These are phyloP conservation scores for Hyperoodon ampullatus DNA, from an alignment of 2,113 vertebrate species.

Conservation along the genomic window DNA sequence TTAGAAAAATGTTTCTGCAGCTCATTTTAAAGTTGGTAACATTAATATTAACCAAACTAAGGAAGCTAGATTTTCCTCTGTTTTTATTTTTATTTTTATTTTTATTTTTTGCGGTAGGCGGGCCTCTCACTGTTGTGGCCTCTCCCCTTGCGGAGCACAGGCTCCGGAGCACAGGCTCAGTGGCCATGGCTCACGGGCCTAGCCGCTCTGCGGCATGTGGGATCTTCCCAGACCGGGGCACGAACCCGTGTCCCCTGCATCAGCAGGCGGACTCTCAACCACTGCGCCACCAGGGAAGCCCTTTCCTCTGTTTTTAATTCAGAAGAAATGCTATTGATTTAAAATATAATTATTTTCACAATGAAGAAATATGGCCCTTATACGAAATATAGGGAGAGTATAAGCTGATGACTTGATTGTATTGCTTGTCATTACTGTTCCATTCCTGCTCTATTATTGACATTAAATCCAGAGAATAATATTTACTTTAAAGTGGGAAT, in stretches of 20 bases:
- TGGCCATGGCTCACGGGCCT: no score
- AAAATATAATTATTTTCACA: not conserved
- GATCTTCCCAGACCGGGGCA: no score
- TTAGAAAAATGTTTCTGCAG: conserved; percentile 5
- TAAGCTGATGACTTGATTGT: conserved; percentile 30
- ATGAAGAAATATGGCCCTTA: conserved; percentile 11
- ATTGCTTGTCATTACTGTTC: conserved; percentile 21
- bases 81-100: no score
- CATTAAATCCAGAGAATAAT: conserved; percentile 48
- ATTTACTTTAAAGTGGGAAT: conserved; percentile 55
- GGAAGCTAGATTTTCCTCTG: not conserved
- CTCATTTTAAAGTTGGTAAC: conserved; percentile 24
- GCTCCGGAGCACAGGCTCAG: no score
- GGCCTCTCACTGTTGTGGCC: no score
- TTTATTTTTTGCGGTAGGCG: no score
- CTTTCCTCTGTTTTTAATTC: not conserved
- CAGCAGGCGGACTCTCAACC: no score
- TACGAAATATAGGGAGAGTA: conserved; percentile 18
- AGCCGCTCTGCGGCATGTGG: no score
- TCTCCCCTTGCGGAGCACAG: no score
- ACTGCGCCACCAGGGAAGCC: no score
- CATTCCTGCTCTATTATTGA: conserved; percentile 37
- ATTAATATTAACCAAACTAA: not conserved
- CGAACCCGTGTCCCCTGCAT: no score
- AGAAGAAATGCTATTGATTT: conserved; percentile 4